Evolutionary conservation across 2,888 invertebrate genomes (phyloP), one percentile per base, ranked within the genome.

Genomic region (Sepiola atlantica): DNA sequence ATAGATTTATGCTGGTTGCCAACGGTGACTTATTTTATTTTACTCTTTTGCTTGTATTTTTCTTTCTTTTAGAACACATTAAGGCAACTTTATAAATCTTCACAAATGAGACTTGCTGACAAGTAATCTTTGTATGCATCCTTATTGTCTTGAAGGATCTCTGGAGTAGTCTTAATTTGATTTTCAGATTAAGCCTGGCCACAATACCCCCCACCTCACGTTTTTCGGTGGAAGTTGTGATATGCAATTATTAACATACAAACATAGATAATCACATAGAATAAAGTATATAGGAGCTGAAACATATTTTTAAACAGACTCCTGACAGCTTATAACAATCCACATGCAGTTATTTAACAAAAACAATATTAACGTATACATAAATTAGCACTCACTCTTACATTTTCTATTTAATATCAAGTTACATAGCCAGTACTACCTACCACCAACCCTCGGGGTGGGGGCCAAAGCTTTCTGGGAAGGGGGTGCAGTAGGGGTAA

Each of bases 21-120:
- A 77, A 77, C 14, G 16, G 77, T n/a, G 45, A 45, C 2, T 45
- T 77, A 77, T 32, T 14, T 77, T 77, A 14, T 61, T n/a, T n/a
- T n/a, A n/a, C 14, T n/a, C 16, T 77, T 4, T 77, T n/a, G 16
- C 2, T 77, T 32, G 12, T 45, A 45, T 0, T 16, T n/a, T 32
- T 16, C 18, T 32, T 16, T n/a, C n/a, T 77, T 77, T 77, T 77
- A 77, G n/a, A 77, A 77, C n/a, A 18, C 77, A 77, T 77, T 1
- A 77, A 77, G 77, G n/a, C 16, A 77, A 77, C 77, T 77, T n/a
- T 77, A 77, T 77, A 77, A 77, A 77, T 77, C 77, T 77, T n/a
- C 12, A n/a, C n/a, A 77, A 77, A 77, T n/a, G 77, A 77, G 77
- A 77, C n/a, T 77, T 77, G n/a, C n/a, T 77, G 77, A 77, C 77